These are phyloP conservation scores for Phaethon lepturus DNA, from an alignment of 2,113 vertebrate species.

Conservation along the genomic window DNA sequence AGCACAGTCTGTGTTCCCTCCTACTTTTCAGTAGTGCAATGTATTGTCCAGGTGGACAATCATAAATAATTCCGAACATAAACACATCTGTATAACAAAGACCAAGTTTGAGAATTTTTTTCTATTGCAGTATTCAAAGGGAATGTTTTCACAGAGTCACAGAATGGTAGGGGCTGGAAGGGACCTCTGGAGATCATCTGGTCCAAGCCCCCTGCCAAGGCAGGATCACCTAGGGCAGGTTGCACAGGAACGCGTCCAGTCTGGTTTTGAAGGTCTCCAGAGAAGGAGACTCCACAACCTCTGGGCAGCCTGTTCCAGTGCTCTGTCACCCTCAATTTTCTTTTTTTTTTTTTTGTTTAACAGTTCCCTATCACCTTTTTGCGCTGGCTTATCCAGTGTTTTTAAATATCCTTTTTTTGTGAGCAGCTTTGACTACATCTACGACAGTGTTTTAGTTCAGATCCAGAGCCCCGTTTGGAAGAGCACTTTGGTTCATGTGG, in stretches of 20 bases:
- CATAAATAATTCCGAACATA: neutral
- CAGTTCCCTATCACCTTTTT: neutral
- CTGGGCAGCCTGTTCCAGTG: too few relatives aligned
- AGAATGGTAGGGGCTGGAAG: too few relatives aligned
- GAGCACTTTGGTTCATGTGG: neutral
- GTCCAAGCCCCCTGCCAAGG: too few relatives aligned
- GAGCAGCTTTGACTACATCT: neutral
- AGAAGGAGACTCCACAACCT: too few relatives aligned
- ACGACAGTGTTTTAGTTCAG: neutral
- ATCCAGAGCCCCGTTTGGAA: neutral
- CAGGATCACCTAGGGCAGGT: too few relatives aligned
- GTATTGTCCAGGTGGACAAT: neutral
- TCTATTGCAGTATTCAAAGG: neutral
- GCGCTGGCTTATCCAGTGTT: neutral
- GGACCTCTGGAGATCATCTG: too few relatives aligned
- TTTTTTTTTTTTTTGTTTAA: neutral
- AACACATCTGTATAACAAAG: neutral
- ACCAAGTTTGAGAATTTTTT: neutral
- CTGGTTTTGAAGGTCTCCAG: too few relatives aligned
- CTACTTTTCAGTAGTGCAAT: neutral
- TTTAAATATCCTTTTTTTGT: neutral
- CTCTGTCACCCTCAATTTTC: too few relatives aligned
- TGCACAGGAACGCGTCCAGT: too few relatives aligned
- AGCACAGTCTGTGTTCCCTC: neutral
- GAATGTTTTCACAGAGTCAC: neutral